A percentile compares a stretch with the other conserved stretches of the same genome.
Conservation (phyloP, 2,888 invertebrate genomes). For the Tubulanus polymorphus region DNA sequence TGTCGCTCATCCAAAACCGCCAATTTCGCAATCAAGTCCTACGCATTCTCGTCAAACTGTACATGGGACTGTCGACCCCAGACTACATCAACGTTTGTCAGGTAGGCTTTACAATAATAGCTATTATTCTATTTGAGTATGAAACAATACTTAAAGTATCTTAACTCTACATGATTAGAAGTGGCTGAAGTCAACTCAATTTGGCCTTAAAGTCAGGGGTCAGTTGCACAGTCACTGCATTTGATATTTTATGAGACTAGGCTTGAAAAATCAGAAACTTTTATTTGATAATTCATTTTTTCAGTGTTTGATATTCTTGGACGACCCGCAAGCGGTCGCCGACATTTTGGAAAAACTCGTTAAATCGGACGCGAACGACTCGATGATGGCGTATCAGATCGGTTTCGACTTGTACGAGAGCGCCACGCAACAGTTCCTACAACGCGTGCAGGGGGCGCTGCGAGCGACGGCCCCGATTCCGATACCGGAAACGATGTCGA, state of each 20-base stretch:
- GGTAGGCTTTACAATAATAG: too few species aligned
- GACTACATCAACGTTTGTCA: constrained; percentile 96
- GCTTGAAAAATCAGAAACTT: too few species aligned
- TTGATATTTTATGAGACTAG: too few species aligned
- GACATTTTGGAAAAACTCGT: constrained; percentile 87
- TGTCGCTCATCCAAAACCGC: constrained; percentile 92
- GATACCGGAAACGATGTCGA: constrained; percentile 21
- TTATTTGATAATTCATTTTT: constrained; percentile 22
- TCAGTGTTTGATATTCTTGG: constrained; percentile 93
- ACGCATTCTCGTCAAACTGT: constrained; percentile 81
- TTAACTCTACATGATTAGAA: too few species aligned
- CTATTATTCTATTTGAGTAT: too few species aligned
- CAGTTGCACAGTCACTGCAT: too few species aligned
- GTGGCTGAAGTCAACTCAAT: too few species aligned
- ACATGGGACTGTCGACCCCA: constrained; percentile 81
- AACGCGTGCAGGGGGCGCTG: constrained; percentile 52
- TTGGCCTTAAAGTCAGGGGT: too few species aligned
- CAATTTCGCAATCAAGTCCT: constrained; percentile 89
- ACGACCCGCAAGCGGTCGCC: constrained; percentile 88
- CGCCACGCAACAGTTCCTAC: constrained; percentile 95
- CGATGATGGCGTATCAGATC: constrained; percentile 97
- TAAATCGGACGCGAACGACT: constrained; percentile 72
- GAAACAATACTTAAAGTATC: too few species aligned
- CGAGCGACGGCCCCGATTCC: constrained; percentile 42
- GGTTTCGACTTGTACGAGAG: constrained; percentile 99